These are phyloP conservation scores for Aricia agestis DNA, from an alignment of 1,140 invertebrate species.

Conservation along the genomic window DNA sequence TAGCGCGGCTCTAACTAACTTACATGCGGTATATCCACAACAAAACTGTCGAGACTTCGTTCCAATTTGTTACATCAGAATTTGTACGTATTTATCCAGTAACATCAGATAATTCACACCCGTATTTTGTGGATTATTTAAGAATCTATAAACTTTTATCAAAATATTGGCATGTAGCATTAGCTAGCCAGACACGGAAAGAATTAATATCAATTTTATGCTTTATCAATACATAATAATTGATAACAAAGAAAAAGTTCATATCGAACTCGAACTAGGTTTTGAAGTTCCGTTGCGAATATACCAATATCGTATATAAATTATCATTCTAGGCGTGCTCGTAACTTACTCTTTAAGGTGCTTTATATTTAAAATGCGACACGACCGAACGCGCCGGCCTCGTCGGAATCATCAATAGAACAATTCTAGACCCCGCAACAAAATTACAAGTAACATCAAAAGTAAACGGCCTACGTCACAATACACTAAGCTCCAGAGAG, in stretches of 20 bases:
- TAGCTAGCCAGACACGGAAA: no score
- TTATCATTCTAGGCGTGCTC: neutral
- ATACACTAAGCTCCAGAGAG: neutral
- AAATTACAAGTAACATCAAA: constrained; percentile 6
- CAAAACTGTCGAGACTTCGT: neutral
- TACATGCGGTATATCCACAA: neutral
- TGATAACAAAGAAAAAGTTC: no score
- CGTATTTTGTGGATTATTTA: neutral
- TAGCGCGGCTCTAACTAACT: neutral
- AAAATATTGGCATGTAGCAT: no score
- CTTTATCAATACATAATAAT: no score
- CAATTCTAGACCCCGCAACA: neutral
- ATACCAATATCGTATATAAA: neutral
- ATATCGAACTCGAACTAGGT: no score
- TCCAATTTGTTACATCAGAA: neutral
- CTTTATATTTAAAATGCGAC: neutral
- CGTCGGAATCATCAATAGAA: neutral
- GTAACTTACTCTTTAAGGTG: constrained; percentile 3
- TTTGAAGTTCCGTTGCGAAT: neutral
- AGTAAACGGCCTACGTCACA: neutral
- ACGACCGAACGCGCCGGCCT: neutral
- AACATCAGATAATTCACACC: neutral
- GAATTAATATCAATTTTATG: no score
- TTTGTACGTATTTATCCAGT: neutral
- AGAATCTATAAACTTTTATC: no score